Evolutionary conservation across 1,140 invertebrate species (phyloP).

Genomic region (Antheraea pernyi): DNA sequence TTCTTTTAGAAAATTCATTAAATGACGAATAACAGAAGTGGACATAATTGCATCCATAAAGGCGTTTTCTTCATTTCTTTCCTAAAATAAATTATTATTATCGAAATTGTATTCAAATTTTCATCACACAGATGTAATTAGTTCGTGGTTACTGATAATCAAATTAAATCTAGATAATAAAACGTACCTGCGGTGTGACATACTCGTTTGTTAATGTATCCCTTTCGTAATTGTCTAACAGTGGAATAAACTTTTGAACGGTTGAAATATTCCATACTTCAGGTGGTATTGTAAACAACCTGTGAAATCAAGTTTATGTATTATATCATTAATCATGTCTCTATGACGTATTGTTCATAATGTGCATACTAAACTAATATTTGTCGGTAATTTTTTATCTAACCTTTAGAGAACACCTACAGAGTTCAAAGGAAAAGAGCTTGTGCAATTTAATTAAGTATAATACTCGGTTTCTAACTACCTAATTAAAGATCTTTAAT

Average conservation of each 20-base stretch:
- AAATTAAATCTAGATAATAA: neutral
- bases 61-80: slow-evolving; percentile 86
- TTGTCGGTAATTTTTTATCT: neutral
- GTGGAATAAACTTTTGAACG: slow-evolving; percentile 82
- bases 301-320: slow-evolving; percentile 49
- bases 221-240: slow-evolving; percentile 89
- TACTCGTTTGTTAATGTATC: slow-evolving; percentile 87
- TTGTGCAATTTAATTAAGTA: neutral
- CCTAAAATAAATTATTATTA: slow-evolving; percentile 57
- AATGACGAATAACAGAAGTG: slow-evolving; percentile 86
- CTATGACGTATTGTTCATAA: neutral
- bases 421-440: neutral
- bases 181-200: slow-evolving; percentile 84
- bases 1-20: slow-evolving; percentile 85
- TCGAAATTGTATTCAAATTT: neutral
- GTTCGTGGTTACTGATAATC: neutral
- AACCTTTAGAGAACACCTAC: too few species aligned
- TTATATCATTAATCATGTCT: neutral
- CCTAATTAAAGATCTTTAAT: neutral
- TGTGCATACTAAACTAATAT: neutral
- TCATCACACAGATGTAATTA: neutral
- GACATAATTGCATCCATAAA: slow-evolving; percentile 88
- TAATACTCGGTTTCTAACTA: neutral
- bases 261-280: slow-evolving; percentile 83
- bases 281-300: slow-evolving; percentile 81